phyloP scores from a whole-genome alignment of 2,888 invertebrate species.

The Apamea crenata region DNA sequence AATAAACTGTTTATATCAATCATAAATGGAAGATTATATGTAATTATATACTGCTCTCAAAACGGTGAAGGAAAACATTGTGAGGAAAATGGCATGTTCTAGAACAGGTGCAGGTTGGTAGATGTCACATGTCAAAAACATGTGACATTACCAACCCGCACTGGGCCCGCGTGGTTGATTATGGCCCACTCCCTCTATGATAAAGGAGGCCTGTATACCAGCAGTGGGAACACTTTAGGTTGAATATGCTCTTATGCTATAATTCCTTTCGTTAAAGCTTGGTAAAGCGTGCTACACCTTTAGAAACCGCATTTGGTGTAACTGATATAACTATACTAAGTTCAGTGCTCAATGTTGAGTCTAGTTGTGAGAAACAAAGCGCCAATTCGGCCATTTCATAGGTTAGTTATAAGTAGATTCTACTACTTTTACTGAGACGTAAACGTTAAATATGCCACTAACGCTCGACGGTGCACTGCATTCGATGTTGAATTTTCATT shows the following conservation, averaged over 20 bases:
- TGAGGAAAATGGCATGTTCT: neutral
- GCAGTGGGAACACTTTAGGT: neutral
- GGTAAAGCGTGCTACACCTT: neutral
- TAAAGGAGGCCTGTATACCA: neutral
- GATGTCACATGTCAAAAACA: no score
- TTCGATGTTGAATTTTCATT: conserved; percentile 2
- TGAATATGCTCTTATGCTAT: neutral
- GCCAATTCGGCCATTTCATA: conserved; percentile 30
- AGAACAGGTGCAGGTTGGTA: neutral
- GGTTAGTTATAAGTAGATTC: conserved; percentile 41
- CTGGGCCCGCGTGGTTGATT: neutral
- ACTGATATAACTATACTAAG: conserved; percentile 30
- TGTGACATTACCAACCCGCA: neutral
- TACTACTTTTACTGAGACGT: conserved; percentile 34
- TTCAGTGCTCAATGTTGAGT: conserved; percentile 30
- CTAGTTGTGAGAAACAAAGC: conserved; percentile 41
- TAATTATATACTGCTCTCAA: neutral
- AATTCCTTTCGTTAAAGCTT: neutral
- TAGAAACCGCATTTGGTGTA: conserved; percentile 16
- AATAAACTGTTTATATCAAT: no score
- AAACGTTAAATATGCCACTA: conserved; percentile 22
- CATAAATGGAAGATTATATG: neutral
- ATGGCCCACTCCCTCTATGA: neutral
- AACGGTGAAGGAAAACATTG: neutral
- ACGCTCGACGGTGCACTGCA: neutral